These are phyloP conservation scores for Diarsia brunnea DNA, from an alignment of 2,888 invertebrate genomes.

Conservation along the genomic window DNA sequence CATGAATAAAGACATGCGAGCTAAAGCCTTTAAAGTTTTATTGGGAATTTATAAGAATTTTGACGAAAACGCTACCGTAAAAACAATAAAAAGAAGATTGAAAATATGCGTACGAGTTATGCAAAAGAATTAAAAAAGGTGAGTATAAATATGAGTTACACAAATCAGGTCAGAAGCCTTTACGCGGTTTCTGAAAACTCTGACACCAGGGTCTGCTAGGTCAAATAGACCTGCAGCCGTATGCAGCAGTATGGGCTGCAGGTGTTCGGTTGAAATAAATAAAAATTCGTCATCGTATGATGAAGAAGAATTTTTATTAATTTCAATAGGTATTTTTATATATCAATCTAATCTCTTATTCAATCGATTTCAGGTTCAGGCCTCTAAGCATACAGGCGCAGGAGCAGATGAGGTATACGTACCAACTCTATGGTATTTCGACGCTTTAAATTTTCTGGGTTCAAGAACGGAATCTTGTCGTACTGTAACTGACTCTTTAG, in stretches of 20 bases:
- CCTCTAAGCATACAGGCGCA: slow-evolving; percentile 35
- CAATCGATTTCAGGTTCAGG: slow-evolving; percentile 13
- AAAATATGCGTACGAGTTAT: slow-evolving; percentile 42
- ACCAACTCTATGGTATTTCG: slow-evolving; percentile 45
- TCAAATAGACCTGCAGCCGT: slow-evolving; percentile 4
- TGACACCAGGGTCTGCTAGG: slow-evolving; percentile 3
- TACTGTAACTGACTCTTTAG: slow-evolving; percentile 27
- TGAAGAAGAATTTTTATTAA: no score
- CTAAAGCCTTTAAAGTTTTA: slow-evolving; percentile 28
- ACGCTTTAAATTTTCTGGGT: slow-evolving; percentile 38
- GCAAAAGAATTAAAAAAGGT: slow-evolving; percentile 28
- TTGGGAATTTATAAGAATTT: slow-evolving; percentile 36
- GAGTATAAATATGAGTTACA: background rate
- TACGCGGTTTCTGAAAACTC: slow-evolving; percentile 3
- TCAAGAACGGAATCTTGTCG: slow-evolving; percentile 37
- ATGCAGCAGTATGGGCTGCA: slow-evolving; percentile 11
- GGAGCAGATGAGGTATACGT: slow-evolving; percentile 34
- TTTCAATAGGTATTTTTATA: slow-evolving; percentile 1
- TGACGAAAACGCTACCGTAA: slow-evolving; percentile 45
- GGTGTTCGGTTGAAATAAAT: slow-evolving; percentile 4
- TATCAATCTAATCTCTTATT: slow-evolving; percentile 13
- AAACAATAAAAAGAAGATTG: slow-evolving; percentile 21
- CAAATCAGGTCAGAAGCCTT: background rate
- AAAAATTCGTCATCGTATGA: no score
- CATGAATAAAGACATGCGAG: slow-evolving; percentile 22